phyloP scores from a whole-genome alignment of 2,113 vertebrate species.

The Sebastes schlegelii region DNA sequence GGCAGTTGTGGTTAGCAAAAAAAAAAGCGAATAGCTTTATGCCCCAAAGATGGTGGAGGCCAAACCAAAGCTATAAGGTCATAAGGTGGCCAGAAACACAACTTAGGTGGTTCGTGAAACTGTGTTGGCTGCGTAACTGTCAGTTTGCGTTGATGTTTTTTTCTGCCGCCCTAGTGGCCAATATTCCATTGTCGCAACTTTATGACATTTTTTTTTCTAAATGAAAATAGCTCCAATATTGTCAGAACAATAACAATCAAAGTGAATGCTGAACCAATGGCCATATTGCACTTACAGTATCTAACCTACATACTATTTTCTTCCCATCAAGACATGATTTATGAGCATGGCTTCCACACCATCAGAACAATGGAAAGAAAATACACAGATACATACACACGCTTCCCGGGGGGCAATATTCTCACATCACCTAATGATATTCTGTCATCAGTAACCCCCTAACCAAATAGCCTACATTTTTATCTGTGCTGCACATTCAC shows the following conservation, averaged over 20 bases:
- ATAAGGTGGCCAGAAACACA: background rate
- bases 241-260: background rate
- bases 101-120: background rate
- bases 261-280: background rate
- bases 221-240: background rate
- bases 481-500: slow-evolving; percentile 7
- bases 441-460: slow-evolving; percentile 33
- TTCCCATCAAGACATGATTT: slow-evolving; percentile 36
- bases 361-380: slow-evolving; percentile 32
- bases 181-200: background rate
- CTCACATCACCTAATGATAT: slow-evolving; percentile 36
- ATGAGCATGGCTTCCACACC: slow-evolving; percentile 28
- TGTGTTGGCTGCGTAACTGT: background rate
- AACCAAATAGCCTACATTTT: slow-evolving; percentile 28
- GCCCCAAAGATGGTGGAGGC: background rate
- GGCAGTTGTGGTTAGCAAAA: background rate
- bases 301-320: slow-evolving; percentile 2
- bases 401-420: slow-evolving; percentile 30
- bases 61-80: background rate
- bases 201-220: background rate
- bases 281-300: background rate
- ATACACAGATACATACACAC: slow-evolving; percentile 13
- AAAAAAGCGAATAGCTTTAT: background rate
- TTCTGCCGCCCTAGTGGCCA: background rate
- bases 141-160: background rate